Percentiles rank a stretch among this genome's conserved stretches.
Evolutionary conservation across 2,113 vertebrate genomes (phyloP).

Genomic region (Leucoraja erinaceus): DNA sequence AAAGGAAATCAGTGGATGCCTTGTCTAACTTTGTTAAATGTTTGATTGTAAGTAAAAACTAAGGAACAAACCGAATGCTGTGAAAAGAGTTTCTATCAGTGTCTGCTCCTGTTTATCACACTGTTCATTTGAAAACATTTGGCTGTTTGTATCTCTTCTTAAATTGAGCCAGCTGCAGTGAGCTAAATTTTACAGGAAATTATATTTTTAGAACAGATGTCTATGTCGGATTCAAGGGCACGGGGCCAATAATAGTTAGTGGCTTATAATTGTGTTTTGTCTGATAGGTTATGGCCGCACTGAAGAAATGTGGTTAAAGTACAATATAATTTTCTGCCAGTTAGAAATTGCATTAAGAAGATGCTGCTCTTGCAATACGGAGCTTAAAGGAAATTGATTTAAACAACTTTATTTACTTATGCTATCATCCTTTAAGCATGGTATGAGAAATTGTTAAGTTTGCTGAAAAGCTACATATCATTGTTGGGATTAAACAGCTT

Average conservation of each 20-base stretch:
- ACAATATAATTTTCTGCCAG: neutral
- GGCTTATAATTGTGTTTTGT: slow-evolving; percentile 36
- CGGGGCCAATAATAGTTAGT: slow-evolving; percentile 17
- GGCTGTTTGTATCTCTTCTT: slow-evolving; percentile 29
- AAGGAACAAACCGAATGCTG: slow-evolving; percentile 18
- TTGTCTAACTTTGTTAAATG: slow-evolving; percentile 28
- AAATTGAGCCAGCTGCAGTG: slow-evolving; percentile 36
- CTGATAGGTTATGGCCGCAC: neutral
- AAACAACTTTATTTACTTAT: neutral
- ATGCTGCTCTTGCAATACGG: neutral
- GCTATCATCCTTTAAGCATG: neutral
- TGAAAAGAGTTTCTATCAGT: slow-evolving; percentile 18
- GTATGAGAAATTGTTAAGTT: neutral
- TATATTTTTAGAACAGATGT: slow-evolving; percentile 37
- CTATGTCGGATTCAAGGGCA: slow-evolving; percentile 30
- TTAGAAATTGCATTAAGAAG: neutral
- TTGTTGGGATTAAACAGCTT: neutral
- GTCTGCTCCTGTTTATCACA: slow-evolving; percentile 28
- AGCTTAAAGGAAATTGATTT: slow-evolving; percentile 14
- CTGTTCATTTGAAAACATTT: slow-evolving; percentile 36
- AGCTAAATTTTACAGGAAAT: slow-evolving; percentile 37
- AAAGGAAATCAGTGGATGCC: slow-evolving; percentile 26
- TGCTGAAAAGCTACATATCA: neutral
- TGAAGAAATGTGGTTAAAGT: slow-evolving; percentile 19
- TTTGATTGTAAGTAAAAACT: slow-evolving; percentile 18